Base-by-base conservation (phyloP, 2,113 vertebrate genomes). In the Sisor rabdophorus region DNA sequence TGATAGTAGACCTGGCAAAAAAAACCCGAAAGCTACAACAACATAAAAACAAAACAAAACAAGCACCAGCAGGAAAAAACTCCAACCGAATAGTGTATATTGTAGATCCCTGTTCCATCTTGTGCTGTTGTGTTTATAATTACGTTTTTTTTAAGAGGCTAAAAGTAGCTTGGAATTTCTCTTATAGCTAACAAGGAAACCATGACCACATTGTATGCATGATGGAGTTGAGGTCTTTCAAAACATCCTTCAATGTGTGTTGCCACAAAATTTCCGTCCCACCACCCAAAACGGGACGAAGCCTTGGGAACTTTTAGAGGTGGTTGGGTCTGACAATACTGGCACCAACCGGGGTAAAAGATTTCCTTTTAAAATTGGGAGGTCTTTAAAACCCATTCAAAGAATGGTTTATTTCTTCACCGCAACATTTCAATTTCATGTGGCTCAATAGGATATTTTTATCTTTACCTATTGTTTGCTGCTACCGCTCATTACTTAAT, bases 281-380 rank as follows among this genome's bases (percentile, higher is more conserved):
- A 76, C 84, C 82, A 89, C 85, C 87, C 89, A 90, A 91, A 89
- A 83, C 77, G 76, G 89, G 87, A 81, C 89, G 89, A 88, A 89
- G 87, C 88, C 87, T 53, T 71, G 67, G 53, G 71, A 72, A 86
- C 82, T 81, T 84, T 68, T 82, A 79, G 81, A 88, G 83, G 44
- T 76, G 79, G 71, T 81, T 52, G n/a, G 64, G 79, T 32, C 69
- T 60, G 22, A 64, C 52, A 63, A 19, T n/a, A 44, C 20, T 65
- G 30, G 52, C 36, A 69, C 6, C 19, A 54, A 71, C 60, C 55
- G 48, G 67, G 70, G 61, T 32, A n/a, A 71, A 48, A 55, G 36
- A 50, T 59, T 24, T 56, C 17, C 48, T 64, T 52, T 28, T n/a
- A n/a, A 20, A 77, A 52, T 61, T 44, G 15, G 36, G 19, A 73